Evolutionary conservation across 1,140 invertebrate genomes (phyloP).

Genomic region (Probaryconus sp.): DNA sequence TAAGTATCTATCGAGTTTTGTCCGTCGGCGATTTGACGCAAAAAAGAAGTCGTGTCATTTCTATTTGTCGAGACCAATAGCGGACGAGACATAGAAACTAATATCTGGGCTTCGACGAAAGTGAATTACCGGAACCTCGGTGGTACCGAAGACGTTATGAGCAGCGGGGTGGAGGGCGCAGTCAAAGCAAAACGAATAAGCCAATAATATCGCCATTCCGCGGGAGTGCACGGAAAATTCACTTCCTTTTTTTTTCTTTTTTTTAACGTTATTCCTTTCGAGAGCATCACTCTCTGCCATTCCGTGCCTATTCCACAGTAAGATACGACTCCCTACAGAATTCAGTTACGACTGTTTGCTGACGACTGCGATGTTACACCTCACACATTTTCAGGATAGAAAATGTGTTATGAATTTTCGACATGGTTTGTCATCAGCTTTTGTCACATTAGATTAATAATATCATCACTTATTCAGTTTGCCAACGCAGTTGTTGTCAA

Average conservation of each 20-base stretch:
- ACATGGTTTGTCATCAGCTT: conserved; percentile 3
- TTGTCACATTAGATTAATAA: conserved; percentile 16
- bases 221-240: conserved; percentile 60
- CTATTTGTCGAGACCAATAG: conserved; percentile 58
- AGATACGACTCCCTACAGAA: conserved; percentile 46
- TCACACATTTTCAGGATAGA: conserved; percentile 13
- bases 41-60: conserved; percentile 44
- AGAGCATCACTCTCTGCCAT: conserved; percentile 58
- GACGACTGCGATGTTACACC: conserved; percentile 18
- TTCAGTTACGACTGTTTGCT: conserved; percentile 58
- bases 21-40: conserved; percentile 30
- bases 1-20: conserved; percentile 10
- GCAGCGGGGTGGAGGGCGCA: conserved; percentile 52
- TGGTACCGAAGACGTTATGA: conserved; percentile 67
- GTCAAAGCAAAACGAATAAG: conserved; percentile 72
- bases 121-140: conserved; percentile 70
- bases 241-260: conserved; percentile 59
- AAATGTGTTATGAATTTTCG: conserved; percentile 26
- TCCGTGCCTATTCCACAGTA: conserved; percentile 46
- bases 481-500: conserved; percentile 7
- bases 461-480: conserved; percentile 9
- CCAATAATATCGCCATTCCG: conserved; percentile 74
- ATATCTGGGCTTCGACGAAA: conserved; percentile 69
- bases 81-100: conserved; percentile 71
- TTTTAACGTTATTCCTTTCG: conserved; percentile 60